Evolutionary conservation across 2,888 invertebrate species (phyloP).

Genomic region (Drosophila eohydei): DNA sequence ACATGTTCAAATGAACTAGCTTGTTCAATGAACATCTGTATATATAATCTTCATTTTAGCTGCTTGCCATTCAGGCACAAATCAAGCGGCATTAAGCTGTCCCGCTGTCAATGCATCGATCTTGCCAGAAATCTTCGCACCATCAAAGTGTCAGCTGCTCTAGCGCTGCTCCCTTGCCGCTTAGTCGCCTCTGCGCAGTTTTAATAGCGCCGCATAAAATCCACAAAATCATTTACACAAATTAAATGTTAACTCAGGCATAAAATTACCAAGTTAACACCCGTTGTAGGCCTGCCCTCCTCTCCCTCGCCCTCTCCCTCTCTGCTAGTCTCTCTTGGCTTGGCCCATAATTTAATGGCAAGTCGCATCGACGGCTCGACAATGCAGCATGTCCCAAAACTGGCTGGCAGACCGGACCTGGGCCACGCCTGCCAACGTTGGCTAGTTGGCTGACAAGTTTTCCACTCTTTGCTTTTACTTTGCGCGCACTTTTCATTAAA

Average conservation of each 20-base stretch:
- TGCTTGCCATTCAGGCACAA: slow-evolving; percentile 36
- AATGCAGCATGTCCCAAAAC: slow-evolving; percentile 38
- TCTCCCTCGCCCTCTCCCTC: neutral
- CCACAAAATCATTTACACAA: slow-evolving; percentile 78
- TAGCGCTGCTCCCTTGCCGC: neutral
- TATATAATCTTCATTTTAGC: neutral
- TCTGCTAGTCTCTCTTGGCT: slow-evolving; percentile 3
- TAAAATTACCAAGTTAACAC: slow-evolving; percentile 83
- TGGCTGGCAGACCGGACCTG: slow-evolving; percentile 17
- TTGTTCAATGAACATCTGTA: too few relatives aligned
- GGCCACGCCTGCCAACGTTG: slow-evolving; percentile 19
- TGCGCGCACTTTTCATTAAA: slow-evolving; percentile 68
- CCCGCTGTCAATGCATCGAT: slow-evolving; percentile 39
- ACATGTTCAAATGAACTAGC: too few relatives aligned
- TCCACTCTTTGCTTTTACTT: slow-evolving; percentile 49
- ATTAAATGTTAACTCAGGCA: slow-evolving; percentile 81
- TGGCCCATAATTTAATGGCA: slow-evolving; percentile 55
- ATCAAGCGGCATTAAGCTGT: slow-evolving; percentile 70
- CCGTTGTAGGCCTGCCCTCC: slow-evolving; percentile 42
- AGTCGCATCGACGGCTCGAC: slow-evolving; percentile 40
- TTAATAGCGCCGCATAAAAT: slow-evolving; percentile 77
- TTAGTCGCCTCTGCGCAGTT: slow-evolving; percentile 22
- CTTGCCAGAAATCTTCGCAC: neutral
- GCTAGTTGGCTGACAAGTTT: slow-evolving; percentile 55
- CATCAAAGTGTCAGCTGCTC: slow-evolving; percentile 13